Evolutionary conservation across 2,113 vertebrate species (phyloP).

Genomic region (Chiloscyllium plagiosum): DNA sequence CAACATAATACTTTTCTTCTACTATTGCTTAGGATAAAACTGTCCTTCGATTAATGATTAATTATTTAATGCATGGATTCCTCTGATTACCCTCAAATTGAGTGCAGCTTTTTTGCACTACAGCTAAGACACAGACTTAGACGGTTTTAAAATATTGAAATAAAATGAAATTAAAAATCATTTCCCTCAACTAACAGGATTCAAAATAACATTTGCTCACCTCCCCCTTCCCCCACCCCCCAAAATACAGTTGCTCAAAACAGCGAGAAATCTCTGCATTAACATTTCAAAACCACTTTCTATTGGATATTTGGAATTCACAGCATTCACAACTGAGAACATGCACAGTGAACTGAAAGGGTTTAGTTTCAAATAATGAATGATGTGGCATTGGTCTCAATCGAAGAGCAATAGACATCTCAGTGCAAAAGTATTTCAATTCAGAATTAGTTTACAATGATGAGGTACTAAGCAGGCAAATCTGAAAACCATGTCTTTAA

Average conservation of each 20-base stretch:
- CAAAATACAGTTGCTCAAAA: neutral
- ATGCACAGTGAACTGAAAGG: neutral
- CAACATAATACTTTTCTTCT: neutral
- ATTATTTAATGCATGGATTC: neutral
- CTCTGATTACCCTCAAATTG: neutral
- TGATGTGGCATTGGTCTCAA: neutral
- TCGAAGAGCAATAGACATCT: neutral
- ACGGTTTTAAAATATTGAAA: neutral
- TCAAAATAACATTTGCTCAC: neutral
- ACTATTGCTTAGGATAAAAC: neutral
- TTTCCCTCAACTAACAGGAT: neutral
- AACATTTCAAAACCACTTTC: neutral
- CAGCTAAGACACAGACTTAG: neutral
- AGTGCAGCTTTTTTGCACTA: neutral
- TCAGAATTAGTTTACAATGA: neutral
- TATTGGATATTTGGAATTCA: neutral
- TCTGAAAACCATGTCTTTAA: neutral
- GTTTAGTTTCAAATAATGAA: neutral
- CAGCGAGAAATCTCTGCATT: neutral
- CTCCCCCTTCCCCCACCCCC: too few species aligned
- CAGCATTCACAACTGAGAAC: neutral
- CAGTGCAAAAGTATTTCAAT: neutral
- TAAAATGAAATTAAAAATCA: neutral
- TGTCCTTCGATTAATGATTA: neutral
- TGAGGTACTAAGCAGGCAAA: neutral